phyloP scores from a whole-genome alignment of 2,888 invertebrate species.

The Autographa pulchrina region DNA sequence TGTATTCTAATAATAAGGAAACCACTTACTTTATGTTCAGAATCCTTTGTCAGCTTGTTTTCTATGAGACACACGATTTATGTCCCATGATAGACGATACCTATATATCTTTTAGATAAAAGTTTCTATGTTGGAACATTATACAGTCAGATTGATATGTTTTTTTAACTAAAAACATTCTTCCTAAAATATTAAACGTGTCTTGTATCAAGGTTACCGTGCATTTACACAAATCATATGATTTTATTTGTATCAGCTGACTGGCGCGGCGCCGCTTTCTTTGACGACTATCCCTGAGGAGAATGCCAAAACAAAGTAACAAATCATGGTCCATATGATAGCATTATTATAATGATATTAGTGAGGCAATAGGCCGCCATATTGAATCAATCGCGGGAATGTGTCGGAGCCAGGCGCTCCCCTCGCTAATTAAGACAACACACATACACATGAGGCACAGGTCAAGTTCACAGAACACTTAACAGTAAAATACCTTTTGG shows the following conservation, averaged over 20 bases:
- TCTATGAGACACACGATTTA: neutral
- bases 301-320: slow-evolving; percentile 4
- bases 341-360: slow-evolving; percentile 2
- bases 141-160: neutral
- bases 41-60: neutral
- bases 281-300: neutral
- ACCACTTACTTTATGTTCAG: neutral
- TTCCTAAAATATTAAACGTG: neutral
- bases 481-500: too few relatives aligned
- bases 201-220: neutral
- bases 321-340: neutral
- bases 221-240: neutral
- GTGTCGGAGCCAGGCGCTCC: neutral
- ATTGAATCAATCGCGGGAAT: neutral
- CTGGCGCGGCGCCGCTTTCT: neutral
- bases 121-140: neutral
- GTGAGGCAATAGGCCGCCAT: neutral
- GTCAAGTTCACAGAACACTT: neutral
- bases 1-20: neutral
- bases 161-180: too few relatives aligned
- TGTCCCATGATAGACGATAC: neutral
- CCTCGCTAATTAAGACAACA: neutral
- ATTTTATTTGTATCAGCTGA: neutral
- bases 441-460: neutral
- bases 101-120: neutral